Conservation (phyloP, 1,140 invertebrate genomes). For the Listronotus oregonensis region DNA sequence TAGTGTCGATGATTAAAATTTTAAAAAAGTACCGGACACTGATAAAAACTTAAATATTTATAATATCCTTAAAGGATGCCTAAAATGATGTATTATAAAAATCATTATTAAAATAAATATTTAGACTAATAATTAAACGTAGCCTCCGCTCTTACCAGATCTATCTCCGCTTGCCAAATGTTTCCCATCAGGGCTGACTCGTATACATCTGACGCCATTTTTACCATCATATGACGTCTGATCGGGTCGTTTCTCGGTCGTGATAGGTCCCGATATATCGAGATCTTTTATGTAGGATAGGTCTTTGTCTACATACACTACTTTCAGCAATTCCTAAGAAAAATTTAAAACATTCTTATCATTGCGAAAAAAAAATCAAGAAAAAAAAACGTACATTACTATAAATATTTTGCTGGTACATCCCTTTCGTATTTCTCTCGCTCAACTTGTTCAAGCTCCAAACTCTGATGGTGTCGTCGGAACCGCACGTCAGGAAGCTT, state of each 20-base stretch:
- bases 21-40: too few relatives aligned
- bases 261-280: slow-evolving; percentile 67
- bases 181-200: slow-evolving; percentile 86
- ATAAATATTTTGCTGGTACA: slow-evolving; percentile 85
- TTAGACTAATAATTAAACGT: too few relatives aligned
- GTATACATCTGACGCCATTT: slow-evolving; percentile 88
- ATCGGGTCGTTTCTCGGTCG: slow-evolving; percentile 64
- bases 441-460: slow-evolving; percentile 78
- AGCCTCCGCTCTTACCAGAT: slow-evolving; percentile 53
- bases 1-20: too few relatives aligned
- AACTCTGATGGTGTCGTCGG: slow-evolving; percentile 91
- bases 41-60: too few relatives aligned
- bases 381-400: slow-evolving; percentile 71
- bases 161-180: slow-evolving; percentile 92
- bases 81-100: too few relatives aligned
- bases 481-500: slow-evolving; percentile 90
- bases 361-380: neutral
- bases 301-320: slow-evolving; percentile 88
- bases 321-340: slow-evolving; percentile 82
- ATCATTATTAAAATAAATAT: too few relatives aligned
- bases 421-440: slow-evolving; percentile 54
- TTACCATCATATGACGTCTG: slow-evolving; percentile 77
- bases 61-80: too few relatives aligned
- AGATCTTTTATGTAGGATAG: slow-evolving; percentile 85
- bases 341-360: neutral